Evolutionary conservation across 2,888 invertebrate genomes (phyloP).

Genomic region (Leuctra nigra): DNA sequence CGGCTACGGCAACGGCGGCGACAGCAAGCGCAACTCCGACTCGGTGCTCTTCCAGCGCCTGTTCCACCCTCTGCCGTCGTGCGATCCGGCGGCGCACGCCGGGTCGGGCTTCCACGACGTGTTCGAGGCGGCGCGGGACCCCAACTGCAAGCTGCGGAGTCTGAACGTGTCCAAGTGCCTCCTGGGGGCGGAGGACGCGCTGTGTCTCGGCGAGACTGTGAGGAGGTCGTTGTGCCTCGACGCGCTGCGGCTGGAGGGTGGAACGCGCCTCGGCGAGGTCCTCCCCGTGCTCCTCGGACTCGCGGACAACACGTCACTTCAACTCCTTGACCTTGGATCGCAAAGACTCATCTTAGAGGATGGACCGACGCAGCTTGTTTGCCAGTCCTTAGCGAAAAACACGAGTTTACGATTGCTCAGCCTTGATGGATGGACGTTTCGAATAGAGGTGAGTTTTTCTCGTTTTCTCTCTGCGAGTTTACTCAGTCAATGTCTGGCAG

Average conservation of each 20-base stretch:
- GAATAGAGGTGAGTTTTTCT: conserved; percentile 44
- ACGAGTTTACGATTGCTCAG: conserved; percentile 45
- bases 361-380: conserved; percentile 42
- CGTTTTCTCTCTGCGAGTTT: not conserved
- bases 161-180: conserved; percentile 51
- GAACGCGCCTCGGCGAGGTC: conserved; percentile 47
- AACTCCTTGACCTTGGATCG: conserved; percentile 48
- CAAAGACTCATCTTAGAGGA: conserved; percentile 48
- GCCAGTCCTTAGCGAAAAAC: conserved; percentile 44
- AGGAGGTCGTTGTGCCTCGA: conserved; percentile 46
- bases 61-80: conserved; percentile 47
- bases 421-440: conserved; percentile 50
- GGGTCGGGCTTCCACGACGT: conserved; percentile 44
- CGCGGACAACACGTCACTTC: conserved; percentile 47
- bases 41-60: conserved; percentile 46
- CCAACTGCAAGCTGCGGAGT: conserved; percentile 46
- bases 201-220: conserved; percentile 49
- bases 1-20: conserved; percentile 30
- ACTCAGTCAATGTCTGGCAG: no score
- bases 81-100: conserved; percentile 39
- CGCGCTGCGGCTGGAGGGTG: conserved; percentile 48
- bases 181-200: conserved; percentile 47
- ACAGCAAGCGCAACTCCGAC: conserved; percentile 48
- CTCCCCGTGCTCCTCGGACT: conserved; percentile 48
- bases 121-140: conserved; percentile 43